Evolutionary conservation across 53 echinoderm and acorn worm species (phyloP).

Genomic region (Paracentrotus lividus): DNA sequence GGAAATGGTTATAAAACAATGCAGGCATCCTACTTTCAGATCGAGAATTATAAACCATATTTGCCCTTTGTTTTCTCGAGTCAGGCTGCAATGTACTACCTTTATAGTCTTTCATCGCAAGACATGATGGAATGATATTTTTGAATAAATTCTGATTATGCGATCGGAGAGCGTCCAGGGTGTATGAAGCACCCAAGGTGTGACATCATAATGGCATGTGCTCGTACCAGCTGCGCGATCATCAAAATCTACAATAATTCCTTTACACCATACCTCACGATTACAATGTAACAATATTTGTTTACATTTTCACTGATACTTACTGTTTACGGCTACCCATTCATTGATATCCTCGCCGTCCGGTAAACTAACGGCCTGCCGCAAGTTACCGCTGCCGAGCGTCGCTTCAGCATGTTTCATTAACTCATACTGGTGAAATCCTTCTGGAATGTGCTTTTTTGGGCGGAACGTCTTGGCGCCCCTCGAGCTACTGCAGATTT

Average conservation of each 20-base stretch:
- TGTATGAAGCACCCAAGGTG: background rate
- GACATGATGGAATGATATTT: too few relatives aligned
- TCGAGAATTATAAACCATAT: too few relatives aligned
- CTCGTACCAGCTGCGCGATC: background rate
- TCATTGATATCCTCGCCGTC: slow-evolving; percentile 99
- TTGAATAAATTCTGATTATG: background rate
- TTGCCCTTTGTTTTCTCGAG: too few relatives aligned
- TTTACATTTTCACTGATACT: slow-evolving; percentile 35
- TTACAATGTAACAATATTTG: background rate
- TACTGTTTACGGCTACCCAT: slow-evolving; percentile 99
- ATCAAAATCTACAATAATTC: too few relatives aligned
- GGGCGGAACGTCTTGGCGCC: slow-evolving; percentile 92
- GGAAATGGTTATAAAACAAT: too few relatives aligned
- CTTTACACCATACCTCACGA: background rate
- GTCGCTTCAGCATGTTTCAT: slow-evolving; percentile 99
- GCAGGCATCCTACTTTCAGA: too few relatives aligned
- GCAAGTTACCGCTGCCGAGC: slow-evolving; percentile 95
- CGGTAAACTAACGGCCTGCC: slow-evolving; percentile 95
- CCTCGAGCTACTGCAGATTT: slow-evolving; percentile 80
- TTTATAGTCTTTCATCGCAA: too few relatives aligned
- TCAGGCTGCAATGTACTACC: too few relatives aligned
- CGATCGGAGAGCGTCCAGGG: background rate
- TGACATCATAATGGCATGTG: background rate
- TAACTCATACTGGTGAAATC: slow-evolving; percentile 96
- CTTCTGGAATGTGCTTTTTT: slow-evolving; percentile 98